Evolutionary conservation across 2,797 vertebrate genomes (phyloP).

Genomic region (Sternotherus odoratus): DNA sequence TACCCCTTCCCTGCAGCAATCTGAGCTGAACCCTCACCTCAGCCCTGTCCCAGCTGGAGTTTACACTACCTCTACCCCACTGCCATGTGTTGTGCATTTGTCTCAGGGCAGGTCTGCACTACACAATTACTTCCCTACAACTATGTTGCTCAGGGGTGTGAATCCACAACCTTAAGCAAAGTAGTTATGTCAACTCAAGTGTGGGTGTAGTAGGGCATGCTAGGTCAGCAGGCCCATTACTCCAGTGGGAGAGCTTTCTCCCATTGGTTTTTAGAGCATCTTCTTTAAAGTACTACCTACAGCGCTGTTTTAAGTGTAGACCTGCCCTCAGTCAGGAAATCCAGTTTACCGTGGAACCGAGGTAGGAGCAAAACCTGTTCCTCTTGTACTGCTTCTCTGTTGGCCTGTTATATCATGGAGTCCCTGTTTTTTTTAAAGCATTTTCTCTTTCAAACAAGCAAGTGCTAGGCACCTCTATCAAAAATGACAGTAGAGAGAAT

Average conservation of each 20-base stretch:
- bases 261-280: background rate
- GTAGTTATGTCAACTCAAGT: background rate
- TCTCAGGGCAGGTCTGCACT: background rate
- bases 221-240: background rate
- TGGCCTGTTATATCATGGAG: rapidly evolving
- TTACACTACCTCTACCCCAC: background rate
- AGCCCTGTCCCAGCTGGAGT: background rate
- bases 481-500: rapidly evolving
- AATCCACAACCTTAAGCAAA: background rate
- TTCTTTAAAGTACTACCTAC: background rate
- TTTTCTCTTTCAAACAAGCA: rapidly evolving
- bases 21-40: background rate
- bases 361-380: background rate
- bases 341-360: background rate
- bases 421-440: background rate
- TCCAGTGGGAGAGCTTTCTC: background rate
- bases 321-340: background rate
- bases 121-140: background rate
- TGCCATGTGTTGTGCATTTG: background rate
- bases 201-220: no score
- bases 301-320: background rate
- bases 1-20: background rate
- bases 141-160: background rate
- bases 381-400: rapidly evolving
- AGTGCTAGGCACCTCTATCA: rapidly evolving